A percentile compares a stretch with the other conserved stretches of the same genome.
Evolutionary conservation across 2,113 vertebrate genomes (phyloP).

Genomic region (Cnemophilus loriae): DNA sequence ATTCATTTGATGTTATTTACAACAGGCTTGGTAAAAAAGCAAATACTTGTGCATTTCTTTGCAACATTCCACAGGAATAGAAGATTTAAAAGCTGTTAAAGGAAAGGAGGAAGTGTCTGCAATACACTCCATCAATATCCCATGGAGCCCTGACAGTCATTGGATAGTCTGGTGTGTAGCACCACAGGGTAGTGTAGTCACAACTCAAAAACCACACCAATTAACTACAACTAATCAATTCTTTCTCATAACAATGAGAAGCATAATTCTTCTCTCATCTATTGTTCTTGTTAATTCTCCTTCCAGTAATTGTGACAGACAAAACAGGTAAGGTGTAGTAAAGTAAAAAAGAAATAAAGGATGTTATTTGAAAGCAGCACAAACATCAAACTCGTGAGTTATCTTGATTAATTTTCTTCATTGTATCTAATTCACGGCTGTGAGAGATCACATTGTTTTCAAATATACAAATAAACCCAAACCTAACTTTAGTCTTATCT

Average conservation of each 20-base stretch:
- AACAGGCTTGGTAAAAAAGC: background rate
- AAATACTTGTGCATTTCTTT: background rate
- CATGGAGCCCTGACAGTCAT: background rate
- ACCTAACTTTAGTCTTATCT: slow-evolving; percentile 36
- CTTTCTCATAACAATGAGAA: background rate
- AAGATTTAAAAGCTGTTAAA: background rate
- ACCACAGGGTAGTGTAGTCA: background rate
- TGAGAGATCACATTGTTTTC: background rate
- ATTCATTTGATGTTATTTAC: background rate
- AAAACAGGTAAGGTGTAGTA: background rate
- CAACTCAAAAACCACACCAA: background rate
- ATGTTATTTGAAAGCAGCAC: background rate
- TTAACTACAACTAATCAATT: slow-evolving; percentile 40
- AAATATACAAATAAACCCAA: slow-evolving; percentile 28
- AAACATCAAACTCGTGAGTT: background rate
- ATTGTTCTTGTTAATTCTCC: background rate
- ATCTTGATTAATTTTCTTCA: slow-evolving; percentile 26
- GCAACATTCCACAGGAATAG: background rate
- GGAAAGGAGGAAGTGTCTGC: background rate
- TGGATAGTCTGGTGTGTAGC: background rate
- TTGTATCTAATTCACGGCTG: background rate
- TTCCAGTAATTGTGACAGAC: background rate
- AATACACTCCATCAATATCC: background rate
- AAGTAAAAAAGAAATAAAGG: background rate
- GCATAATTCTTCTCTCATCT: background rate